phyloP scores from a whole-genome alignment of 2,797 vertebrate species.

The Nannoperca obscura region DNA sequence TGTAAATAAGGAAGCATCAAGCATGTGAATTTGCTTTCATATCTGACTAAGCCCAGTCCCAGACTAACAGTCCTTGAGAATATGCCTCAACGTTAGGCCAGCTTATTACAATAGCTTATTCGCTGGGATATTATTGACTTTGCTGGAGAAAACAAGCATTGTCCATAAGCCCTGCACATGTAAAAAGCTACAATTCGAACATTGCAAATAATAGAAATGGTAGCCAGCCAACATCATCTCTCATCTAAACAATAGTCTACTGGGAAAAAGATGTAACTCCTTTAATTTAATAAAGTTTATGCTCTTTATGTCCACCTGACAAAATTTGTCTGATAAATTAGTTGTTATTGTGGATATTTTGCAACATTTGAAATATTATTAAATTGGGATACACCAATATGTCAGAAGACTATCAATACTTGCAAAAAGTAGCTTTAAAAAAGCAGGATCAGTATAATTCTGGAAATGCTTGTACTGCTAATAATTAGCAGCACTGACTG shows the following conservation, averaged over 20 bases:
- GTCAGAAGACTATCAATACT: constrained; percentile 17
- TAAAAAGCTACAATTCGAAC: constrained; percentile 38
- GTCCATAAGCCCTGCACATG: constrained; percentile 47
- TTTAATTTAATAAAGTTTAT: constrained; percentile 5
- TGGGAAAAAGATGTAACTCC: constrained; percentile 13
- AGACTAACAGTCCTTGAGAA: constrained; percentile 67
- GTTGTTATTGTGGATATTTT: constrained; percentile 34
- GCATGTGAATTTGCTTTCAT: constrained; percentile 57
- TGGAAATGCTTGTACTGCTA: constrained; percentile 6
- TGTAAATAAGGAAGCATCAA: constrained; percentile 67
- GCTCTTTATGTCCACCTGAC: background rate
- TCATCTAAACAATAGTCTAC: constrained; percentile 18
- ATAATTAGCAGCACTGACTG: constrained; percentile 11
- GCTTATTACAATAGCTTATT: constrained; percentile 80
- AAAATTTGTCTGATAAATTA: constrained; percentile 2
- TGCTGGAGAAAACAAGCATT: constrained; percentile 54
- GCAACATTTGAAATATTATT: constrained; percentile 29
- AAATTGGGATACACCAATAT: constrained; percentile 22
- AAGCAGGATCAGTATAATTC: constrained; percentile 1
- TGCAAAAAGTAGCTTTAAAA: constrained; percentile 10
- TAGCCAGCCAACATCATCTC: constrained; percentile 13
- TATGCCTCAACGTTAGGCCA: constrained; percentile 65
- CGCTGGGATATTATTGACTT: constrained; percentile 73
- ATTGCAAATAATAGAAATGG: constrained; percentile 41
- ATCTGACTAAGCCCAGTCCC: constrained; percentile 41